Base-by-base conservation (phyloP, 2,113 vertebrate species). In the Tenebrosternarchus preto region DNA sequence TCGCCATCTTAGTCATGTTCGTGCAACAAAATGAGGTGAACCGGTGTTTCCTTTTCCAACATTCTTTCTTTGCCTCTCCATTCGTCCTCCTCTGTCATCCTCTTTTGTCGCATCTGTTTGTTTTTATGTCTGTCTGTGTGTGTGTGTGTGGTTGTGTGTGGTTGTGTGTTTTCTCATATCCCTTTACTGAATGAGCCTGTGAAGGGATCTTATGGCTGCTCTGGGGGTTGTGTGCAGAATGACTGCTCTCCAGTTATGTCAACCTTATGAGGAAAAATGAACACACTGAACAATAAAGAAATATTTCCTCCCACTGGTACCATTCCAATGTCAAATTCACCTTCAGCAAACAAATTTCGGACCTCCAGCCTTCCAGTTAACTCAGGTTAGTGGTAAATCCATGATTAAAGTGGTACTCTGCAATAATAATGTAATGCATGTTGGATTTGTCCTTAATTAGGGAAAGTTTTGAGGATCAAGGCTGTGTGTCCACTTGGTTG, bases 11-110 rank as follows among this genome's bases (percentile, higher is more conserved):
- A 39, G 31, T 12, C 19, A 39, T 39, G 31, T 68, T 39, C 33
- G 64, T 39, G 64, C 64, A 15, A 27, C 24, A 15, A 29, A 22
- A 22, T 73, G 24, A 36, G 3, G 43, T n/a, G 19, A 67, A 67
- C 29, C 5, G 5, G 5, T 29, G 31, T 67, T 68, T 39, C n/a
- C 39, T 2, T 22, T n/a, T 53, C 78, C 17, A 33, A 25, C 71
- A 72, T 74, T 82, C 67, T 74, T 55, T 83, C 82, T 82, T 74
- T 63, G 9, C 68, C 86, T 81, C 17, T n/a, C 20, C 50, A 16
- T 24, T 50, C 16, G 20, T 55, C 16, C 24, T 27, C 5, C 67
- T 59, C 53, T 60, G n/a, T 16, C 5, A 24, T 31, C 20, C 59
- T 25, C 2, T 27, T 79, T 67, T 31, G 24, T 46, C 22, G n/a